These are phyloP conservation scores for Pipra filicauda DNA, from an alignment of 2,113 vertebrate species.

Conservation along the genomic window DNA sequence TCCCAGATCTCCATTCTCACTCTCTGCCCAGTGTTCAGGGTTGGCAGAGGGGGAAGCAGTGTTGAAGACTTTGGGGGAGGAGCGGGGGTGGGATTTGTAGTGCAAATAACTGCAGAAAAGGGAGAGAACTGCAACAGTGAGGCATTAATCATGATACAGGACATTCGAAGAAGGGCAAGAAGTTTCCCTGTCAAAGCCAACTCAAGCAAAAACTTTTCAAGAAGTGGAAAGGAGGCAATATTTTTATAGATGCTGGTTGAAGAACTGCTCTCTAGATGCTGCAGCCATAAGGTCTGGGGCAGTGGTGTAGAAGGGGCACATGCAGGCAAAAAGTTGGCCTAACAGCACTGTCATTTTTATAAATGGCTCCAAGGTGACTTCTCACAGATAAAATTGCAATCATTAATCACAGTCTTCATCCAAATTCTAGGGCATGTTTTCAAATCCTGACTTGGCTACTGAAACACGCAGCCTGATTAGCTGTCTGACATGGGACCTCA, in stretches of 20 bases:
- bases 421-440: background rate
- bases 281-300: background rate
- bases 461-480: background rate
- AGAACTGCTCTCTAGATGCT: background rate
- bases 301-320: background rate
- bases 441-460: background rate
- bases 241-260: background rate
- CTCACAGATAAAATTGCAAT: background rate
- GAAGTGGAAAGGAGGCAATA: background rate
- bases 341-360: conserved; percentile 34
- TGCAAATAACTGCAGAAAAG: background rate
- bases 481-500: background rate
- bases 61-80: background rate
- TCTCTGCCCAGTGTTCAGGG: background rate
- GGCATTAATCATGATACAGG: background rate
- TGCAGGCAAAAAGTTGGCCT: background rate
- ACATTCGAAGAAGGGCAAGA: background rate
- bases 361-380: conserved; percentile 26
- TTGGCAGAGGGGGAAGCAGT: accelerated
- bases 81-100: background rate
- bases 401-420: conserved; percentile 31
- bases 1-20: background rate
- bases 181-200: background rate
- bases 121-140: background rate
- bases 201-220: background rate